Evolutionary conservation across 1,140 invertebrate genomes (phyloP).

Genomic region (Portunus trituberculatus): DNA sequence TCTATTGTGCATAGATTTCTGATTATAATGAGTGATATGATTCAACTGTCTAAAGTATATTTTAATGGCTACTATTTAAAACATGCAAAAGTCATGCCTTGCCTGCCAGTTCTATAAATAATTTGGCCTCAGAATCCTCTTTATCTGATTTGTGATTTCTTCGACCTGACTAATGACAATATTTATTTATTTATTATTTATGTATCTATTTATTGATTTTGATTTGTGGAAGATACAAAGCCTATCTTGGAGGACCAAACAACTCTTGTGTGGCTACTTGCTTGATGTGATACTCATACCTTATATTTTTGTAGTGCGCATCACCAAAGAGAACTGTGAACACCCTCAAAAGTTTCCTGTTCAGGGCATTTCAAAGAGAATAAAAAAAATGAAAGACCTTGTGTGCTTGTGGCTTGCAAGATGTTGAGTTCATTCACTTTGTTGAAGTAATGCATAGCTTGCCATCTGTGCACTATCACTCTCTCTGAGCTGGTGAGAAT

Average conservation of each 20-base stretch:
- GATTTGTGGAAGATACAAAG: constrained; percentile 11
- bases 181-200: constrained; percentile 16
- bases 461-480: no score
- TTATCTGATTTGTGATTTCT: not conserved
- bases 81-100: not conserved
- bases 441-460: not conserved
- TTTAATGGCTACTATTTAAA: constrained; percentile 24
- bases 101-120: not conserved
- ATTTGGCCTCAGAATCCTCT: not conserved
- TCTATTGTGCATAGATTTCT: not conserved
- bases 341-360: constrained; percentile 30
- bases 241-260: constrained; percentile 13
- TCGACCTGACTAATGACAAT: not conserved
- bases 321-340: constrained; percentile 44
- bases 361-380: not conserved
- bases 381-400: not conserved
- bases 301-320: constrained; percentile 44
- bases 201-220: not conserved
- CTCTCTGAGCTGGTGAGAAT: no score
- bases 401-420: constrained; percentile 10
- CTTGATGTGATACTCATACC: constrained; percentile 38
- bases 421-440: constrained; percentile 2
- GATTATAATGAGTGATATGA: constrained; percentile 21
- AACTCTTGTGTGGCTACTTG: constrained; percentile 18
- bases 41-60: not conserved